Base-by-base conservation (phyloP, 2,113 vertebrate genomes). In the Chrysochloris asiatica region DNA sequence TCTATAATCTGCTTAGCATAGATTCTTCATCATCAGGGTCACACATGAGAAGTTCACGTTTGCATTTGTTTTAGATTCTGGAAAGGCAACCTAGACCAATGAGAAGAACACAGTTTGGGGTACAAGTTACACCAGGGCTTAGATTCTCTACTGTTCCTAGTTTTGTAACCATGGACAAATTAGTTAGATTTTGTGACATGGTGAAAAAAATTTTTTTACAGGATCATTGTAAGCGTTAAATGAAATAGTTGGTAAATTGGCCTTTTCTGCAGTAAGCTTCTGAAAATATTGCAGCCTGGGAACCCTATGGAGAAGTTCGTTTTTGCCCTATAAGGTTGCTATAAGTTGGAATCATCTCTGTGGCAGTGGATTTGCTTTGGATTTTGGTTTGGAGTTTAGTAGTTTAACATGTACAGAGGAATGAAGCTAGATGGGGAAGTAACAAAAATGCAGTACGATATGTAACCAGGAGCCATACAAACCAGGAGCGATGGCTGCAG, bases 31-130 rank as follows among this genome's bases (percentile, higher is more conserved):
- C 6, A 93, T 86, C 26, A 36, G 59, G 78, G 65, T 38, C 26
- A 73, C 54, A 85, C 52, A 84, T 6, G 45, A 56, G 30, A 93
- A 82, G 5, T 84, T 0, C 52, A 24, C 50, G 89, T 95, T 94
- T 92, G 50, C 33, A 73, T 76, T 91, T 94, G 26, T 92, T 88
- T 94, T 52, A 38, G 38, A 48, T 71, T 93, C 16, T 56, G 50
- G 47, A 61, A 63, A 84, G 88, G 6, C 8, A 76, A 13, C 17
- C n/a, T 76, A 12, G 43, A 79, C 48, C 81, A 72, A 52, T 91
- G 38, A 50, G 41, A 86, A 88, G n/a, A 87, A 61, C 12, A 73
- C 36, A 63, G 36, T n/a, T 80, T 91, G 78, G 28, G 59, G 33
- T 33, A 30, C n/a, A 78, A 28, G 50, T 94, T 77, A 67, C 8